Evolutionary conservation across 2,113 vertebrate species (phyloP).

Genomic region (Gasterosteus aculeatus): DNA sequence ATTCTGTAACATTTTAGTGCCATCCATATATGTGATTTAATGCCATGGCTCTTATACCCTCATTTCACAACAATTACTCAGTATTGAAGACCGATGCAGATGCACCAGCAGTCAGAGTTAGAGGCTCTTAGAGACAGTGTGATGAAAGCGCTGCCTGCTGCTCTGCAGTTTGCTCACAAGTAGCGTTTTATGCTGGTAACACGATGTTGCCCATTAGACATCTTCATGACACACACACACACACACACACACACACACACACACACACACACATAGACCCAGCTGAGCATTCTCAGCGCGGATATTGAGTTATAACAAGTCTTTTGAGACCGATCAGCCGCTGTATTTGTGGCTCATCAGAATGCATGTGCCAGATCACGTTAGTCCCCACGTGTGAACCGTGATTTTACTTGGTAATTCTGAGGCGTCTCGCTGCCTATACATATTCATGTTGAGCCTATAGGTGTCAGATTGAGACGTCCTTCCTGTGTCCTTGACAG

Average conservation of each 20-base stretch:
- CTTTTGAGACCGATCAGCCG: constrained; percentile 67
- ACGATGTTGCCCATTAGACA: constrained; percentile 4
- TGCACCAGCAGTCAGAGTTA: constrained; percentile 1
- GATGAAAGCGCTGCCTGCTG: constrained; percentile 24
- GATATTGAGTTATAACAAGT: constrained; percentile 62
- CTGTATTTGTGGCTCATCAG: constrained; percentile 61
- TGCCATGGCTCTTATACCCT: background rate
- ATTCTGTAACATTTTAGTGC: constrained; percentile 4
- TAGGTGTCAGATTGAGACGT: constrained; percentile 75
- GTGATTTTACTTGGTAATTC: constrained; percentile 78
- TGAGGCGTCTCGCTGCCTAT: constrained; percentile 55
- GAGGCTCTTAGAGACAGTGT: background rate
- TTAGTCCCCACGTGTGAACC: constrained; percentile 67
- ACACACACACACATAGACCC: constrained; percentile 3
- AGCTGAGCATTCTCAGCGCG: constrained; percentile 38
- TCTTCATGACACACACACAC: background rate
- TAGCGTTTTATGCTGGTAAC: constrained; percentile 8
- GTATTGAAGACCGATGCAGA: background rate
- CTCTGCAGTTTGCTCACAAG: constrained; percentile 21
- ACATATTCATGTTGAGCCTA: constrained; percentile 75
- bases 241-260: background rate
- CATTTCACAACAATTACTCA: background rate
- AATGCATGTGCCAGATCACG: constrained; percentile 70
- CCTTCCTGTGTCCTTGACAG: constrained; percentile 76
- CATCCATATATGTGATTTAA: background rate